Percentiles rank a stretch among this genome's conserved stretches.
Evolutionary conservation across 2,888 invertebrate genomes (phyloP).

Genomic region (Mythimna ferrago): DNA sequence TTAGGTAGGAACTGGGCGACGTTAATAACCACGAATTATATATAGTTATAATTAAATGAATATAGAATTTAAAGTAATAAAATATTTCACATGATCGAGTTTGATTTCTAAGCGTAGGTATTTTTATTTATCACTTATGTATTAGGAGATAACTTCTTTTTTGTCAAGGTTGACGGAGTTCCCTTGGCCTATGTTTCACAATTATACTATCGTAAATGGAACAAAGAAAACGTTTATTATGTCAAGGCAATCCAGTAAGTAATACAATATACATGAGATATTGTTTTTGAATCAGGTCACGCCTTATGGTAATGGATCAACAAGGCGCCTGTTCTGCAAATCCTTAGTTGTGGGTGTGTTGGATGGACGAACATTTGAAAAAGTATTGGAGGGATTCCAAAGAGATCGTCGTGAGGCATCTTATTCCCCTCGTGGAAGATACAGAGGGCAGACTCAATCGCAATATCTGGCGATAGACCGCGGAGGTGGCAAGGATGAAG

Average conservation of each 20-base stretch:
- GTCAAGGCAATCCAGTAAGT: slow-evolving; percentile 68
- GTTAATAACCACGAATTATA: too few relatives aligned
- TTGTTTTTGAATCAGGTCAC: slow-evolving; percentile 72
- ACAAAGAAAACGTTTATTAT: slow-evolving; percentile 67
- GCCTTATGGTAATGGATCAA: slow-evolving; percentile 55
- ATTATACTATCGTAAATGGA: slow-evolving; percentile 75
- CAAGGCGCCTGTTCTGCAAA: slow-evolving; percentile 70
- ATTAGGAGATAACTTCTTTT: slow-evolving; percentile 76
- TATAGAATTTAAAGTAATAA: slow-evolving; percentile 4
- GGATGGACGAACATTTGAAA: slow-evolving; percentile 22
- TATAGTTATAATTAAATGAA: neutral
- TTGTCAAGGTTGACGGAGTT: slow-evolving; percentile 78
- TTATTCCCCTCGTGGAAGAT: slow-evolving; percentile 83
- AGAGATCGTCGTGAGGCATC: slow-evolving; percentile 75
- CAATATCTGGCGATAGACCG: slow-evolving; percentile 93
- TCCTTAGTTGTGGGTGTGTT: slow-evolving; percentile 46
- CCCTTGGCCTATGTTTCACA: slow-evolving; percentile 84
- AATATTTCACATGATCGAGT: slow-evolving; percentile 14
- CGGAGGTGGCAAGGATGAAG: slow-evolving; percentile 91
- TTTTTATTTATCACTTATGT: slow-evolving; percentile 63
- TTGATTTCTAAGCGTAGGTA: slow-evolving; percentile 40
- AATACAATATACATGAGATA: slow-evolving; percentile 20
- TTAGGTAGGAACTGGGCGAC: too few relatives aligned
- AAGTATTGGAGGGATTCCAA: slow-evolving; percentile 40
- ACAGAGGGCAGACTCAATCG: slow-evolving; percentile 95